Evolutionary conservation across 2,888 invertebrate species (phyloP), one percentile per base, ranked within the genome.

Genomic region (Drosophila nr. perissopoda): DNA sequence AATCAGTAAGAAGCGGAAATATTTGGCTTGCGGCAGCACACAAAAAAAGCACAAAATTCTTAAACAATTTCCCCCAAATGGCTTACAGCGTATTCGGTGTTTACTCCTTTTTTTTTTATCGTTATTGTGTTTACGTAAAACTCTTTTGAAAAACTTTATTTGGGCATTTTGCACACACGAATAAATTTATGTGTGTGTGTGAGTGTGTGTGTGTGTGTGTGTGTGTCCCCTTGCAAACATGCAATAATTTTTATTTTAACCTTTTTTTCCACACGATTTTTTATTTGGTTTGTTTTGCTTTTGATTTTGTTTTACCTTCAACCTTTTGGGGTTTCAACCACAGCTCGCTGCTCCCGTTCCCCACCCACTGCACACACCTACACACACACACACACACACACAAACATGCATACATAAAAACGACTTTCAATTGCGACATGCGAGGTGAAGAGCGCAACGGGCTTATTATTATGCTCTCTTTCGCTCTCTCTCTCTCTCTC

Each of bases 361-460:
- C 66, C 49, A 27, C 74, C 21, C 69, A 31, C 68, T 60, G 52
- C 74, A 65, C 70, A 74, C 60, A 74, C 64, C 53, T 25, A 71
- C 64, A 61, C 51, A 54, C 64, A 38, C 54, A 56, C 40, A 63
- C 42, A 63, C 46, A 53, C 53, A 56, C 16, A 67, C n/a, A 59
- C 51, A 60, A 16, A n/a, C 69, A 69, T 54, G 36, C 16, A 21
- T 11, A 56, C 13, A 56, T 18, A 21, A 34, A 78, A 74, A 79
- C 89, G 84, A 89, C 85, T 85, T 85, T 85, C 85, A 89, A 89
- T 85, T 85, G 85, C 85, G 85, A 87, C 89, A 85, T 83, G 38
- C 18, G 87, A 61, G 69, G 70, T 70, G 60, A 73, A 81, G 86
- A 84, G 81, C 77, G 70, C 70, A 74, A 59, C 60, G 65, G 66